Percentiles rank a stretch among this genome's conserved stretches.
Conservation (phyloP, 2,888 invertebrate genomes). For the Chesias legatella region DNA sequence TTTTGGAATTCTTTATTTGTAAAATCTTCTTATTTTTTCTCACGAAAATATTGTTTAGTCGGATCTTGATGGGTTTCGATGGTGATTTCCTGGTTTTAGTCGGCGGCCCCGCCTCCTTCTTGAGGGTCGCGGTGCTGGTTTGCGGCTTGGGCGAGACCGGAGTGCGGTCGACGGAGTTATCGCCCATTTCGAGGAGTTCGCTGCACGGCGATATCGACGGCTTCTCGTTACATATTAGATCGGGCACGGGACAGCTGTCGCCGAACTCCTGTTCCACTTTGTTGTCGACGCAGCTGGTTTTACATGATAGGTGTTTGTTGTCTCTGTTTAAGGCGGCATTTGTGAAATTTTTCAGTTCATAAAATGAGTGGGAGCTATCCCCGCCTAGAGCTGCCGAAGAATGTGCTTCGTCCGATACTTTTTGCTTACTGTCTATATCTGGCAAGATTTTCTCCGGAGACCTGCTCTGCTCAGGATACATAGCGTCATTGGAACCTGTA, state of each 20-base stretch:
- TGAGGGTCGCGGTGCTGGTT: slow-evolving; percentile 19
- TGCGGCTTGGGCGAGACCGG: slow-evolving; percentile 50
- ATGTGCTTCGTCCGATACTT: slow-evolving; percentile 43
- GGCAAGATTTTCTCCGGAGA: slow-evolving; percentile 66
- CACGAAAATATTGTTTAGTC: slow-evolving; percentile 67
- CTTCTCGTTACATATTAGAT: slow-evolving; percentile 75
- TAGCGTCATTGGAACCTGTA: slow-evolving; percentile 58
- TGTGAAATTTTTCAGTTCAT: slow-evolving; percentile 70
- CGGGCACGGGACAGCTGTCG: slow-evolving; percentile 71
- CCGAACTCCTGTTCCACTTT: slow-evolving; percentile 66
- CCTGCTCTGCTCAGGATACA: slow-evolving; percentile 42
- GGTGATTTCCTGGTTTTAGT: slow-evolving; percentile 41
- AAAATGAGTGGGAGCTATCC: slow-evolving; percentile 61
- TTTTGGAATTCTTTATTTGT: slow-evolving; percentile 66
- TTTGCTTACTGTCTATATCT: slow-evolving; percentile 63
- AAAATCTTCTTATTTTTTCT: slow-evolving; percentile 71
- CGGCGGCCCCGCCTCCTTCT: slow-evolving; percentile 30
- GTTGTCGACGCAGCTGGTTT: slow-evolving; percentile 46
- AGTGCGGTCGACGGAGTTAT: slow-evolving; percentile 59
- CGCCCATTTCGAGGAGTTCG: slow-evolving; percentile 69
- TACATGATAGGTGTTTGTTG: slow-evolving; percentile 42
- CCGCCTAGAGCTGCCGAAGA: slow-evolving; percentile 44
- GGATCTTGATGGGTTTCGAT: slow-evolving; percentile 48
- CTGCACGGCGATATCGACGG: slow-evolving; percentile 75
- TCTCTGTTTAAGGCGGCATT: slow-evolving; percentile 58